Evolutionary conservation across 92 coral and sea anemone species (phyloP), one percentile per base, ranked within the genome.

Genomic region (Phenganax stokvisi): DNA sequence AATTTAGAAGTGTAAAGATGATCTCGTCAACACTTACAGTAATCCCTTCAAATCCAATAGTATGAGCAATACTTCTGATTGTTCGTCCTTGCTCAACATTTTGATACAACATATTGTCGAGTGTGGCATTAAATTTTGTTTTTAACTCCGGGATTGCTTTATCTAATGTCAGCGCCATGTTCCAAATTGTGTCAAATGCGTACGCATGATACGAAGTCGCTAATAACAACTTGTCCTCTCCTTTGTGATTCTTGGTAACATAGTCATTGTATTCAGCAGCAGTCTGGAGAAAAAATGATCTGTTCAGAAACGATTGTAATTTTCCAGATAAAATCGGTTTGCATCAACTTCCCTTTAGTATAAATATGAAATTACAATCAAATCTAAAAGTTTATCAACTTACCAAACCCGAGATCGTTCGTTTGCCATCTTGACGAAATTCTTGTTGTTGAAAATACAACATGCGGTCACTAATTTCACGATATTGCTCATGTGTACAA

Each of bases 371-470:
- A 29, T 3, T 12, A 57, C 13, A 10, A 9, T 20, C 63, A 56
- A 6, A 13, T 12, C 52, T 15, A 51, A 16, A 59, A 17, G 17
- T 6, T 37, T 17, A 6, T 11, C 10, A 15, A 16, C 89, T 84
- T 86, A 96, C 99, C 92, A 90, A n/a, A 31, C 97, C 97, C 7
- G 96, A 88, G 29, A 78, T 84, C 2, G 99, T 90, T 15, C 72
- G 74, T 12, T 75, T 52, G 52, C 54, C 69, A 69, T 96, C 96
- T 30, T 12, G 54, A 37, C 99, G 84, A 31, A 84, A 11, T 16
- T 59, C n/a, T 10, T 65, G 81, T 70, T 82, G 69, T n/a, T 86
- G 77, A 27, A 96, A 72, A 2, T 81, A 28, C 15, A 92, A 83
- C n/a, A 87, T 72, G 51, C 91, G 74, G 0, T 88, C 85, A 44